phyloP scores from a whole-genome alignment of 2,113 vertebrate genomes.

The Nematolebias whitei region DNA sequence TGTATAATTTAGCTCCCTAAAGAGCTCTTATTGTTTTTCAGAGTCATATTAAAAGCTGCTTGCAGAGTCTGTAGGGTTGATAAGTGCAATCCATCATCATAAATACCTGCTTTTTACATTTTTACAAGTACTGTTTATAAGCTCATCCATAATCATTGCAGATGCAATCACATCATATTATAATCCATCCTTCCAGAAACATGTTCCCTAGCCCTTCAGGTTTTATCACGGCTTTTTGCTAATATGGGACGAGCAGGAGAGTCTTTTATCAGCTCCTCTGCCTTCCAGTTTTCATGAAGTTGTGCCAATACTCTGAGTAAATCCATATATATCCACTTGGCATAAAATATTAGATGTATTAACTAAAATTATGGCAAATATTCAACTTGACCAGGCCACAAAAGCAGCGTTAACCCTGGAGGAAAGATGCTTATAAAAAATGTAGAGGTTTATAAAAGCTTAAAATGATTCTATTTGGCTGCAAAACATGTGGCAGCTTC shows the following conservation, averaged over 20 bases:
- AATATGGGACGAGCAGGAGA: constrained; percentile 1
- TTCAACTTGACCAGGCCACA: background rate
- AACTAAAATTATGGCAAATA: background rate
- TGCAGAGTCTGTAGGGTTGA: constrained; percentile 15
- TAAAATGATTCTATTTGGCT: constrained; percentile 19
- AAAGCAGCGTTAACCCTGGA: background rate
- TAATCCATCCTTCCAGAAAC: constrained; percentile 8
- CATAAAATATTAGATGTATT: background rate
- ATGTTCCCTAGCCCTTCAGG: background rate
- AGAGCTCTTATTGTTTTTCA: constrained; percentile 20
- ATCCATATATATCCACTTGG: background rate
- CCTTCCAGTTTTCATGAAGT: background rate
- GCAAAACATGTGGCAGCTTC: constrained; percentile 13
- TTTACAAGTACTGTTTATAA: constrained; percentile 24
- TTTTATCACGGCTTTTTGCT: constrained; percentile 10
- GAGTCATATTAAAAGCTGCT: constrained; percentile 29
- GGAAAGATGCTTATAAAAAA: background rate
- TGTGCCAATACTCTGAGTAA: background rate
- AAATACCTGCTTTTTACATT: constrained; percentile 46
- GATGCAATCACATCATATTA: constrained; percentile 36
- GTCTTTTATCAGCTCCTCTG: background rate
- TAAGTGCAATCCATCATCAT: constrained; percentile 52
- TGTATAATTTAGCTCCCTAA: constrained; percentile 14
- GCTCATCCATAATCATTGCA: constrained; percentile 50
- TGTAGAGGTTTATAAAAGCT: constrained; percentile 17